Evolutionary conservation across 1,140 invertebrate species (phyloP).

Genomic region (Drosophila carrolli): DNA sequence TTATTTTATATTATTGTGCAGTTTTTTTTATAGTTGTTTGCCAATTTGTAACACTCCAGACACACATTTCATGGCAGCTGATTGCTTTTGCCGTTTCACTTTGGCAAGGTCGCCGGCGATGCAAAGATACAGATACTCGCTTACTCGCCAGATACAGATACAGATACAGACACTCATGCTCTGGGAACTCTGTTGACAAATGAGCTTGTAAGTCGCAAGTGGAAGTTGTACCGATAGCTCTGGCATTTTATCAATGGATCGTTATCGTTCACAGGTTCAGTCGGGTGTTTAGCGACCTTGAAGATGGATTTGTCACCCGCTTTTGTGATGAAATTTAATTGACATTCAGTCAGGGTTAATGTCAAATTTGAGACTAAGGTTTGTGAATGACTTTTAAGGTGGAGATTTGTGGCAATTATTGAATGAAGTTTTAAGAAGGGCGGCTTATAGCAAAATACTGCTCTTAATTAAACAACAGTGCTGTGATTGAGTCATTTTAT

Average conservation of each 20-base stretch:
- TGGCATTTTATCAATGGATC: slow-evolving; percentile 67
- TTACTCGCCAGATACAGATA: slow-evolving; percentile 22
- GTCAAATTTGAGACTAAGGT: slow-evolving; percentile 21
- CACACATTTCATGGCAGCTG: slow-evolving; percentile 56
- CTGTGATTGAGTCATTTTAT: too few species aligned
- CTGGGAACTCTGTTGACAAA: slow-evolving; percentile 55
- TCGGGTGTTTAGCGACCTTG: slow-evolving; percentile 37
- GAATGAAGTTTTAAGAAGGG: neutral
- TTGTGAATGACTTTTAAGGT: slow-evolving; percentile 1
- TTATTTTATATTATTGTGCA: slow-evolving; percentile 40
- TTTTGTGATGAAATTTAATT: slow-evolving; percentile 40
- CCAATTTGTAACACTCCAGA: slow-evolving; percentile 58
- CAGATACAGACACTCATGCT: slow-evolving; percentile 25
- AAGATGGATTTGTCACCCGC: slow-evolving; percentile 36
- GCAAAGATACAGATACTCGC: slow-evolving; percentile 40
- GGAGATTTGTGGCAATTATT: slow-evolving; percentile 3
- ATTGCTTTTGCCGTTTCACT: slow-evolving; percentile 66
- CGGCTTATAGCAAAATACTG: slow-evolving; percentile 3
- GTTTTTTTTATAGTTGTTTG: slow-evolving; percentile 51
- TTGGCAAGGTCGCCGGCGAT: slow-evolving; percentile 58
- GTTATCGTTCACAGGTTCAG: slow-evolving; percentile 48
- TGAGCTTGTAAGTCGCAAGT: slow-evolving; percentile 64
- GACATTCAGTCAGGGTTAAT: slow-evolving; percentile 48
- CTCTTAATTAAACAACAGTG: neutral
- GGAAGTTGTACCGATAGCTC: slow-evolving; percentile 53